Evolutionary conservation across 2,888 invertebrate genomes (phyloP), one percentile per base, ranked within the genome.

Genomic region (Zelleria hepariella): DNA sequence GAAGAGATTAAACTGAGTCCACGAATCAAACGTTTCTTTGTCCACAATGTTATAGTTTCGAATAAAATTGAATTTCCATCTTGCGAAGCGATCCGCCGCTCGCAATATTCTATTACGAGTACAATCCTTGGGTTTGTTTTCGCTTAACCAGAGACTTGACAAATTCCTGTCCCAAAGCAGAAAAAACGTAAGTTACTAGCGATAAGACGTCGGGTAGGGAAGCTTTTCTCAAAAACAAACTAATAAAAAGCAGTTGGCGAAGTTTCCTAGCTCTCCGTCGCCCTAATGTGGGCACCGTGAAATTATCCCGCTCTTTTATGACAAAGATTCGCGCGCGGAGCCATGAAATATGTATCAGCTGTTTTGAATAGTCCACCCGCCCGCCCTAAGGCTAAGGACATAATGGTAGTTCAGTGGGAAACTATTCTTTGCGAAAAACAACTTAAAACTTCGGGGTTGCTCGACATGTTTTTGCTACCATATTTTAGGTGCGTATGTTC

Each of bases 261-360:
- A 51, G 21, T 51, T 51, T 10, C 10, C 51, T 21, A 23, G 51
- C 8, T 21, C 21, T 20, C 23, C 51, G 23, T 21, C 23, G 20
- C 51, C 21, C 20, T 51, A 51, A 51, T 51, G 51, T 60, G 66
- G 68, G 67, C 67, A 63, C 62, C 67, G 68, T 66, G 66, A 69
- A 74, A 71, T 68, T 70, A 72, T 67, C 67, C 66, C 58, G 60
- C 62, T 65, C 62, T 65, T 61, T 61, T 60, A 62, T 64, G 63
- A 25, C 57, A 57, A 61, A 62, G 54, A 54, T 26, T 51, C 51
- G 51, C 62, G 66, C 62, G 65, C 62, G 60, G 21, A 5, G n/a
- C 6, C 70, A 80, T 82, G 77, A 80, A 81, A 82, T 79, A 82
- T 82, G 72, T 75, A 81, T 75, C 70, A 76, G 69, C 69, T 71